phyloP scores from a whole-genome alignment of 2,797 vertebrate genomes.

The Aphelocoma californica region DNA sequence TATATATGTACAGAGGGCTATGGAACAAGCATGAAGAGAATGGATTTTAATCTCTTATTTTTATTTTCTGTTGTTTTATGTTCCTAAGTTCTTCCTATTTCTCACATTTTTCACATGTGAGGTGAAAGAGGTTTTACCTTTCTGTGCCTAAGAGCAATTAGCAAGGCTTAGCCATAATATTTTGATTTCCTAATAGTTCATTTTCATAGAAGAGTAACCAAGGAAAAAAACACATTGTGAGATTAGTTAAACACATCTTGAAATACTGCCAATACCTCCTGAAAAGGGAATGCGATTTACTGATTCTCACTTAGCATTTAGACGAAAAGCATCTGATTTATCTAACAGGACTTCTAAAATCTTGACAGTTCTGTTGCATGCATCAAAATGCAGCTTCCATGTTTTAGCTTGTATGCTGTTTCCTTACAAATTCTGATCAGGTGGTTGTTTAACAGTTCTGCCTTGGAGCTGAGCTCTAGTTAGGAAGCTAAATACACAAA shows the following conservation, averaged over 20 bases:
- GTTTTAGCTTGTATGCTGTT: background rate
- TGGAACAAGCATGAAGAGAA: background rate
- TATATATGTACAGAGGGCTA: background rate
- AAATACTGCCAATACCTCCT: conserved; percentile 6
- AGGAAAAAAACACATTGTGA: background rate
- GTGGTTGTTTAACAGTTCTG: conserved; percentile 26
- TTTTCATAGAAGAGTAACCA: conserved; percentile 2
- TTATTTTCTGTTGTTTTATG: background rate
- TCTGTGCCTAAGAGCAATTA: background rate
- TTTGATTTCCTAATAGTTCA: conserved; percentile 38
- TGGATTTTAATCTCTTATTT: background rate
- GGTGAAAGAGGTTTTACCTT: background rate
- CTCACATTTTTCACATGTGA: background rate
- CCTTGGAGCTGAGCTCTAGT: conserved; percentile 2
- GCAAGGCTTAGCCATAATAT: background rate
- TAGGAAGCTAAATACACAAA: conserved; percentile 22
- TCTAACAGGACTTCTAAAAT: background rate
- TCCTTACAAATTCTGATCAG: conserved; percentile 5
- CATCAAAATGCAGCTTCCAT: background rate
- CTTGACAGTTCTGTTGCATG: background rate
- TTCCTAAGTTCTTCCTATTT: background rate
- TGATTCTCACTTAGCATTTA: conserved; percentile 25
- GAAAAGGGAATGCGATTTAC: conserved; percentile 10
- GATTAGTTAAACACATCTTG: conserved; percentile 13
- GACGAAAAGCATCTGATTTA: background rate